A percentile compares a stretch with the other conserved stretches of the same genome.
phyloP scores from a whole-genome alignment of 2,888 invertebrate species.

The Aporophyla nigra region DNA sequence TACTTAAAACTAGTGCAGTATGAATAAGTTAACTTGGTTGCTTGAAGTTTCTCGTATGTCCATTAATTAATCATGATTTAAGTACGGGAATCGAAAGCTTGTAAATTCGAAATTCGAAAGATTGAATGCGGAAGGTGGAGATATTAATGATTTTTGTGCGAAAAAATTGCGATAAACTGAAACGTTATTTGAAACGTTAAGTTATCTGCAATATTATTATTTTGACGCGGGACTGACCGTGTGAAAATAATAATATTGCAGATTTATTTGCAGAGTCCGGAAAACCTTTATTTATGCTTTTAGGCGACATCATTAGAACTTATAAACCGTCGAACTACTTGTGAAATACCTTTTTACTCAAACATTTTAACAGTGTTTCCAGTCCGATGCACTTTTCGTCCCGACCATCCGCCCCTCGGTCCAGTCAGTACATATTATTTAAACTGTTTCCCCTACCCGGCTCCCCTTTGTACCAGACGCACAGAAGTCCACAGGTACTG shows the following conservation, averaged over 20 bases:
- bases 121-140: background rate
- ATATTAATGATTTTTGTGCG: background rate
- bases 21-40: background rate
- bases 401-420: slow-evolving; percentile 36
- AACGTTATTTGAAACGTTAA: no score
- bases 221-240: no score
- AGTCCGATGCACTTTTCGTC: slow-evolving; percentile 34
- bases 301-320: no score
- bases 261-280: background rate
- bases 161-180: no score
- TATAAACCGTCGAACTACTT: background rate
- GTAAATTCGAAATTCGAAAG: no score
- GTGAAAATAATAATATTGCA: background rate
- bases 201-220: no score
- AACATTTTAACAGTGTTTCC: slow-evolving; percentile 52
- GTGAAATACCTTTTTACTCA: slow-evolving; percentile 1
- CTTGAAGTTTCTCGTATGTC: slow-evolving; percentile 3
- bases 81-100: background rate
- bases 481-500: slow-evolving; percentile 52
- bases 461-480: slow-evolving; percentile 56
- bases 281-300: background rate
- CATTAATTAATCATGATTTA: slow-evolving; percentile 11
- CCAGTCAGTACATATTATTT: slow-evolving; percentile 59
- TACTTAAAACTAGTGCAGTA: background rate
- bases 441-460: slow-evolving; percentile 54